Percentiles rank a stretch among this genome's conserved stretches.
Conservation (phyloP, 2,113 vertebrate genomes). For the Callipepla squamata region DNA sequence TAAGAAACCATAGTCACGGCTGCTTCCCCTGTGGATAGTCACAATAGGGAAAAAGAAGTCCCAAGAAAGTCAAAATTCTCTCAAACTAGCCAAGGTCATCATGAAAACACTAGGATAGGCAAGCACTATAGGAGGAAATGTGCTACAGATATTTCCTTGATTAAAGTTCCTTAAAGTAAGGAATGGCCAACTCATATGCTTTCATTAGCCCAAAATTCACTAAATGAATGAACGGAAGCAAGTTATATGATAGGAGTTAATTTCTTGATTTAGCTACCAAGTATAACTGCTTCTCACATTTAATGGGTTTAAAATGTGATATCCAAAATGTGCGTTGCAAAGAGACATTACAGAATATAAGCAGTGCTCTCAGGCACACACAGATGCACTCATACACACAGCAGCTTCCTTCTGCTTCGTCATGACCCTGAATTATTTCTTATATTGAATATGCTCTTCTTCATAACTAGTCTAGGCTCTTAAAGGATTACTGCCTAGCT, state of each 20-base stretch:
- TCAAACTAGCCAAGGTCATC: background rate
- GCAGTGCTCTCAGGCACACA: background rate
- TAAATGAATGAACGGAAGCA: background rate
- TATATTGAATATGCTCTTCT: background rate
- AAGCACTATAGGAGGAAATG: background rate
- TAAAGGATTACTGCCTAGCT: background rate
- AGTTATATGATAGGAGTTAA: background rate
- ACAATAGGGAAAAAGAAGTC: background rate
- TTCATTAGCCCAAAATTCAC: background rate
- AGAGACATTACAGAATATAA: background rate
- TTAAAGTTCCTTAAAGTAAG: background rate
- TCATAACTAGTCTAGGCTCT: background rate
- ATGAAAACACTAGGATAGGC: background rate
- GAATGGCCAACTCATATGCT: background rate
- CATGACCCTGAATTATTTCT: slow-evolving; percentile 9
- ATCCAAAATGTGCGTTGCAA: background rate
- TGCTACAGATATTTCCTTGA: background rate
- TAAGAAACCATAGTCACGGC: background rate
- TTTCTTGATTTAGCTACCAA: background rate
- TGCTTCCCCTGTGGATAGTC: background rate
- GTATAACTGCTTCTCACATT: background rate
- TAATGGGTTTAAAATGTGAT: slow-evolving; percentile 11
- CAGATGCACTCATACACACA: background rate
- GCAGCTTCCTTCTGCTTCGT: background rate
- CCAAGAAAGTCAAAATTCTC: background rate